Conservation (phyloP, 2,113 vertebrate genomes). For the Pavo muticus region DNA sequence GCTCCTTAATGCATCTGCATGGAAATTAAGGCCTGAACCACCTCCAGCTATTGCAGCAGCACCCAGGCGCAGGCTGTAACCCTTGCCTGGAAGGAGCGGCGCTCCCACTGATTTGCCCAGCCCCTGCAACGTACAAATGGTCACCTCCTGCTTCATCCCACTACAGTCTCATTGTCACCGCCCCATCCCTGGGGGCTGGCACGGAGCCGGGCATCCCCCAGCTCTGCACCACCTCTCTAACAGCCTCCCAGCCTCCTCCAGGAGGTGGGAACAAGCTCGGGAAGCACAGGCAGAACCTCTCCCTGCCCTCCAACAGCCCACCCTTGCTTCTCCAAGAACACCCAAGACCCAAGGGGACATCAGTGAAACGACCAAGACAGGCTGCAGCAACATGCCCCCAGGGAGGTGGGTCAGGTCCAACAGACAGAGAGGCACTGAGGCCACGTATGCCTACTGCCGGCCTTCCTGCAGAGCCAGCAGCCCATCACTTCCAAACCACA, state of each 20-base stretch:
- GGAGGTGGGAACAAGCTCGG: background rate
- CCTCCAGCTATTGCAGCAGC: slow-evolving; percentile 49
- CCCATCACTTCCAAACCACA: fast-evolving
- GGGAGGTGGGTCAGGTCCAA: fast-evolving
- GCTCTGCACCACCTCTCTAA: background rate
- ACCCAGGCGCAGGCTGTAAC: slow-evolving; percentile 29
- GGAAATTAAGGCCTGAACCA: slow-evolving; percentile 58
- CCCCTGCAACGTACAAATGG: background rate
- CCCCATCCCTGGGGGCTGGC: background rate
- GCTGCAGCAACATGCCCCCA: background rate
- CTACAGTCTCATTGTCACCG: background rate
- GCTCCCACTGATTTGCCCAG: background rate
- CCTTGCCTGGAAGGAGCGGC: background rate
- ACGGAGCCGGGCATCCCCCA: background rate
- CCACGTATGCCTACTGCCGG: fast-evolving
- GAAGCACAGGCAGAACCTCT: background rate
- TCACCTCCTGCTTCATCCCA: background rate
- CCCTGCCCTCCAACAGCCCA: background rate
- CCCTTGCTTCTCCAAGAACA: fast-evolving
- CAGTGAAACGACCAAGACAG: background rate
- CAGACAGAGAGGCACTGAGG: background rate
- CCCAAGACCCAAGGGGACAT: background rate
- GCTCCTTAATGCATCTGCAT: slow-evolving; percentile 37
- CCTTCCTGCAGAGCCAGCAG: background rate
- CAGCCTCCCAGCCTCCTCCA: background rate